Conservation (phyloP, 2,888 invertebrate species). For the Augochlorella aurata region DNA sequence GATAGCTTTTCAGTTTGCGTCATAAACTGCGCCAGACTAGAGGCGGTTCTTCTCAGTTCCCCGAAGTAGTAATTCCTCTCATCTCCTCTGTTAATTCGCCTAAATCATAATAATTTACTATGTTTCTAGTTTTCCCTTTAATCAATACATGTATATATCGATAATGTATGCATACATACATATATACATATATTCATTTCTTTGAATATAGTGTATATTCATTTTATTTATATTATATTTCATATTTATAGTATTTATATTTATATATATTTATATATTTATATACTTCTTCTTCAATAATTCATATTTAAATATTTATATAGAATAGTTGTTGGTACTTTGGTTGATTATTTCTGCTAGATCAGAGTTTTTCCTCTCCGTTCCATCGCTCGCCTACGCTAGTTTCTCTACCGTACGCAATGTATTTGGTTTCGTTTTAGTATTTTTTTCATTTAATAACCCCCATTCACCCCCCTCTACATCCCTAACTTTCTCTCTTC, state of each 20-base stretch:
- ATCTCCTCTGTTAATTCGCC: slow-evolving; percentile 66
- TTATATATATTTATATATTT: slow-evolving; percentile 60
- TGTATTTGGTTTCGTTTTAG: slow-evolving; percentile 46
- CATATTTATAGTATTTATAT: slow-evolving; percentile 75
- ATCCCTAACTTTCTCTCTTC: background rate
- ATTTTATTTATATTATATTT: slow-evolving; percentile 72
- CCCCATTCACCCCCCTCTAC: slow-evolving; percentile 9
- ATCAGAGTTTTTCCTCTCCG: slow-evolving; percentile 79
- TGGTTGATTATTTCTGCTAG: slow-evolving; percentile 86
- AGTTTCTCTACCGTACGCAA: slow-evolving; percentile 49
- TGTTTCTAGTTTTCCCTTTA: slow-evolving; percentile 73
- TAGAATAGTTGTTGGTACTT: slow-evolving; percentile 86
- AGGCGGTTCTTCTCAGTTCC: slow-evolving; percentile 49
- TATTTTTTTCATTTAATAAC: slow-evolving; percentile 18
- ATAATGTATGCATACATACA: slow-evolving; percentile 84
- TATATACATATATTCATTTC: slow-evolving; percentile 75
- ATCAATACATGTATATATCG: slow-evolving; percentile 82
- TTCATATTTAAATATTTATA: slow-evolving; percentile 68
- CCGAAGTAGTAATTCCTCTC: slow-evolving; percentile 62
- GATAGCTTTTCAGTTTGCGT: slow-evolving; percentile 69
- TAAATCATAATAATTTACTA: slow-evolving; percentile 79
- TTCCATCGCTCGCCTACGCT: slow-evolving; percentile 70
- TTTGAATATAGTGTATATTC: slow-evolving; percentile 60
- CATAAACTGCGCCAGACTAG: slow-evolving; percentile 58
- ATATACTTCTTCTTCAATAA: slow-evolving; percentile 67